Evolutionary conservation across 2,797 vertebrate genomes (phyloP).

Genomic region (Pygocentrus nattereri): DNA sequence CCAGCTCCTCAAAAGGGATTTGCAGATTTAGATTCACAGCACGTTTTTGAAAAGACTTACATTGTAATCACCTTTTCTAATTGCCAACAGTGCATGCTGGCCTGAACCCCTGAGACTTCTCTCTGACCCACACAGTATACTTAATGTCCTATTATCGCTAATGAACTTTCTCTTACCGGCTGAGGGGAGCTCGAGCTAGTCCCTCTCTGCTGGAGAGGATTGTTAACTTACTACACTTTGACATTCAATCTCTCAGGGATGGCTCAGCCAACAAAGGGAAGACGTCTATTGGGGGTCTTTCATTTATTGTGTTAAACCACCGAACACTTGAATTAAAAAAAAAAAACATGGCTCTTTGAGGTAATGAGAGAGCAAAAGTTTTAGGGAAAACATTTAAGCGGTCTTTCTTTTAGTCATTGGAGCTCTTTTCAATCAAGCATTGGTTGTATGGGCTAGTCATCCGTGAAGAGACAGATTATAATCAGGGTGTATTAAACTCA

Average conservation of each 20-base stretch:
- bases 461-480: background rate
- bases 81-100: slow-evolving; percentile 80
- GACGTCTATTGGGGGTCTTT: background rate
- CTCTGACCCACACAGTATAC: slow-evolving; percentile 81
- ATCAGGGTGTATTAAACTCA: background rate
- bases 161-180: slow-evolving; percentile 79
- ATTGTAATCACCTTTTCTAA: slow-evolving; percentile 84
- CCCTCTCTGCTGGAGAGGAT: slow-evolving; percentile 70
- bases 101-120: slow-evolving; percentile 78
- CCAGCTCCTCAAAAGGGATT: slow-evolving; percentile 51
- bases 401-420: background rate
- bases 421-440: background rate
- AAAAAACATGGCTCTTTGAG: background rate
- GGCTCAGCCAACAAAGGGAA: slow-evolving; percentile 12
- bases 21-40: slow-evolving; percentile 67
- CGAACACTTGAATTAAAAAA: slow-evolving; percentile 19
- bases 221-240: slow-evolving; percentile 67
- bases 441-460: background rate
- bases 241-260: slow-evolving; percentile 43
- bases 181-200: slow-evolving; percentile 68
- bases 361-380: background rate
- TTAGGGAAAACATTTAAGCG: background rate
- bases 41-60: slow-evolving; percentile 74
- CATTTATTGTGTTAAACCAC: slow-evolving; percentile 32
- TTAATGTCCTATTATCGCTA: slow-evolving; percentile 85